These are phyloP conservation scores for Alauda arvensis DNA, from an alignment of 2,797 vertebrate genomes.

Conservation along the genomic window DNA sequence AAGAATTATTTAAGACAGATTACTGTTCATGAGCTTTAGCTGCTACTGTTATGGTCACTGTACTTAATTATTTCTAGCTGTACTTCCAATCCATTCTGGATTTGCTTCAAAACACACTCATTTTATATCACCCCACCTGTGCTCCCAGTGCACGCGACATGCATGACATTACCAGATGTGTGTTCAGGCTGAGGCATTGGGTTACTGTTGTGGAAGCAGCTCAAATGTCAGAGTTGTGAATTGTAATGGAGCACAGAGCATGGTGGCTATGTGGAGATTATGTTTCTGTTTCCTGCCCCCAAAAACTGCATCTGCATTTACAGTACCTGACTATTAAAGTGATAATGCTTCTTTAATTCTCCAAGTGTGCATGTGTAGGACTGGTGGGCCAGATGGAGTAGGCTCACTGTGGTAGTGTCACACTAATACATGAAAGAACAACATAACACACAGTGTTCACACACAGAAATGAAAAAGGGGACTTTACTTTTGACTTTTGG, in stretches of 20 bases:
- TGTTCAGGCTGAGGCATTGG: background rate
- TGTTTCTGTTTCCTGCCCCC: conserved; percentile 1
- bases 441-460: too few relatives aligned
- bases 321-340: background rate
- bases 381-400: background rate
- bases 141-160: accelerated
- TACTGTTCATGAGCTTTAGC: background rate
- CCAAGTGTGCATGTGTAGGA: background rate
- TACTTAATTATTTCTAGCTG: background rate
- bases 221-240: background rate
- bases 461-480: too few relatives aligned
- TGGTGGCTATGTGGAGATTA: background rate
- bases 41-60: background rate
- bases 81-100: background rate
- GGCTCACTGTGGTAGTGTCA: background rate
- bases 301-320: background rate
- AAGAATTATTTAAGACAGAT: background rate
- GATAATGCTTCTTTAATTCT: background rate
- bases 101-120: background rate
- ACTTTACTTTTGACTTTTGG: too few relatives aligned
- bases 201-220: background rate
- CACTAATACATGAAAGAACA: too few relatives aligned
- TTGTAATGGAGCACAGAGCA: background rate
- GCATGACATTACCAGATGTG: background rate
- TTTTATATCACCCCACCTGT: background rate